Conservation (phyloP, 2,113 vertebrate species). For the Alaudala cheleensis region DNA sequence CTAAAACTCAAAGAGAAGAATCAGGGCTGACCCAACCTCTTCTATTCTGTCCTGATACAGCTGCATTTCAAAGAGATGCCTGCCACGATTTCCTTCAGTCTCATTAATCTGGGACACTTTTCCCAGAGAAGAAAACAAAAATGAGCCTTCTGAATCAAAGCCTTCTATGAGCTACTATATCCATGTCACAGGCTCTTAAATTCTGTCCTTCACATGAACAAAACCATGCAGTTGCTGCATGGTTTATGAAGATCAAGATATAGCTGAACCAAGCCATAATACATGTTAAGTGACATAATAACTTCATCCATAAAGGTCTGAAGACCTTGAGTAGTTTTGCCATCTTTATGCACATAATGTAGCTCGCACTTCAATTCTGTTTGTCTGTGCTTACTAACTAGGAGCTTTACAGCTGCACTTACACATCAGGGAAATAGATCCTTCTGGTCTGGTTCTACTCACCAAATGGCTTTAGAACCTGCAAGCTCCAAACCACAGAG, state of each 20-base stretch:
- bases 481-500: neutral
- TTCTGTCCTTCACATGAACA: neutral
- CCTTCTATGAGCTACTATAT: neutral
- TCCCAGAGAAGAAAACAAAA: neutral
- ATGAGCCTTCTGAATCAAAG: neutral
- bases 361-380: neutral
- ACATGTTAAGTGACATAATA: neutral
- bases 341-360: neutral
- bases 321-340: neutral
- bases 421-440: neutral
- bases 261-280: neutral
- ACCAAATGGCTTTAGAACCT: neutral
- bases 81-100: neutral
- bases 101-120: neutral
- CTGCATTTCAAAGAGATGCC: neutral
- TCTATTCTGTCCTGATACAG: neutral
- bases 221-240: neutral
- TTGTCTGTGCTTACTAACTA: neutral
- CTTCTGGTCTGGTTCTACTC: neutral
- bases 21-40: neutral
- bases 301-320: neutral
- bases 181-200: neutral
- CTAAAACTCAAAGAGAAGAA: neutral
- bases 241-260: neutral
- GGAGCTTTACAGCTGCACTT: neutral